Base-by-base conservation (phyloP, 2,888 invertebrate species). In the Harpalus rubripes region DNA sequence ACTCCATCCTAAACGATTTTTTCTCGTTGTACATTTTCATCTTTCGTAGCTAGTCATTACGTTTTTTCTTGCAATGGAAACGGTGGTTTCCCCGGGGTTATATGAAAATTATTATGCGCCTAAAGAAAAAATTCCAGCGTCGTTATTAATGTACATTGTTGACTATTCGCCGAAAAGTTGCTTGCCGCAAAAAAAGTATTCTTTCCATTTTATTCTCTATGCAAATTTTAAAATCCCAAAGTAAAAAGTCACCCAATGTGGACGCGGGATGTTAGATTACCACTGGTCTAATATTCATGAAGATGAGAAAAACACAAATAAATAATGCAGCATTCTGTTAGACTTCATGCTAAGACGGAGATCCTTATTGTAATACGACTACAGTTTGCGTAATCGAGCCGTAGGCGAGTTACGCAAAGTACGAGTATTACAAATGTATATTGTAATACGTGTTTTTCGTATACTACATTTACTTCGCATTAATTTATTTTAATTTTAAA, bases 151-250 rank as follows among this genome's bases (percentile, higher is more conserved):
- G 61, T 74, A 83, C 74, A 83, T 59, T 83, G 83, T 76, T 83
- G 76, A 76, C 61, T 76, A 74, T 68, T 61, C 41, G 56, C 74
- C 74, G 41, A 83, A 68, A 74, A 83, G 83, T 83, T 76, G 22
- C 74, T 56, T 58, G 12, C n/a, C 32, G 12, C 18, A 56, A 78
- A 58, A n/a, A 72, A 26, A 72, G 59, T 81, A 81, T 68, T 61
- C 41, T 84, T 84, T 78, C 26, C 76, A 78, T 84, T 78, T 72
- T 76, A 83, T 76, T 84, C 56, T 65, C 52, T 84, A 84, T 84
- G 84, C 32, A 84, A 84, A 84, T 84, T 84, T 84, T 22, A 78
- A 78, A 83, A 74, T 58, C n/a, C n/a, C n/a, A n/a, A n/a, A n/a
- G n/a, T n/a, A n/a, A n/a, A n/a, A n/a, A n/a, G 83, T 58, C 83